phyloP scores from a whole-genome alignment of 2,797 vertebrate genomes.

The Hoplostethus mediterraneus region DNA sequence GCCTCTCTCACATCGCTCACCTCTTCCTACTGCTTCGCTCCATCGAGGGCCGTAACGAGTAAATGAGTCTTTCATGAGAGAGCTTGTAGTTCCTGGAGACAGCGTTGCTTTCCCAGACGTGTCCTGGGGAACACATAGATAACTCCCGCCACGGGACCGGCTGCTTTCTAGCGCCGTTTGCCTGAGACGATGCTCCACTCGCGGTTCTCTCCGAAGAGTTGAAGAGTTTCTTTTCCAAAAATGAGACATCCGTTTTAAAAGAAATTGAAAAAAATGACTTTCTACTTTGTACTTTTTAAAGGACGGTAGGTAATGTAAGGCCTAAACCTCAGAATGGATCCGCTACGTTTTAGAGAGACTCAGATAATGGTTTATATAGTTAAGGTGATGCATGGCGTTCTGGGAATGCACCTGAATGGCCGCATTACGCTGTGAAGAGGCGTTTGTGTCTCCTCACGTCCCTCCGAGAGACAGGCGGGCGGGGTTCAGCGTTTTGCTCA shows the following conservation, averaged over 20 bases:
- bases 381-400: too few species aligned
- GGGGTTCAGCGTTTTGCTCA: too few species aligned
- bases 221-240: too few species aligned
- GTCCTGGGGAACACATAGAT: slow-evolving; percentile 7
- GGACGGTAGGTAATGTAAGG: too few species aligned
- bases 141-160: slow-evolving; percentile 2
- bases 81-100: slow-evolving; percentile 19
- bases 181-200: slow-evolving; percentile 4
- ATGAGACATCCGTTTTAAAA: neutral
- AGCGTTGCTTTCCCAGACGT: neutral
- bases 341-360: too few species aligned
- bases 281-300: too few species aligned
- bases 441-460: too few species aligned
- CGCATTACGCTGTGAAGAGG: too few species aligned
- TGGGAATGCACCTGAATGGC: too few species aligned
- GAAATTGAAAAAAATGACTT: neutral
- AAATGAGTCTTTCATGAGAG: slow-evolving; percentile 29
- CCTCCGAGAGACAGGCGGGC: too few species aligned
- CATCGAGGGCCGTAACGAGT: slow-evolving; percentile 19
- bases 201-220: neutral
- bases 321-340: too few species aligned
- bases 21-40: neutral
- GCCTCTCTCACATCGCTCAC: slow-evolving; percentile 4
- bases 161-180: neutral
- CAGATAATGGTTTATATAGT: too few species aligned